These are phyloP conservation scores for Glyphotaelius pellucidus DNA, from an alignment of 2,888 invertebrate genomes.

Conservation along the genomic window DNA sequence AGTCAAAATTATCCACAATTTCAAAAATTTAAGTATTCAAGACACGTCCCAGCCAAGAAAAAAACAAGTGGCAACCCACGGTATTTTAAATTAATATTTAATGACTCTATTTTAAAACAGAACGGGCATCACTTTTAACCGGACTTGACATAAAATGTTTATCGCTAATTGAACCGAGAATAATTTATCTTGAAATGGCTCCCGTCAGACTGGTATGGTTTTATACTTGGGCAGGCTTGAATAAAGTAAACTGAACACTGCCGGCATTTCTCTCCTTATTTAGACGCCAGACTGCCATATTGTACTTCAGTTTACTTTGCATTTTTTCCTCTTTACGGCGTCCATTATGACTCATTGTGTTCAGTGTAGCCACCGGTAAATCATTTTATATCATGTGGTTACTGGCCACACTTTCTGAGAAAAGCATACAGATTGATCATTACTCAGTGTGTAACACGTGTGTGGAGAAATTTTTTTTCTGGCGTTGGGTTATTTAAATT, in stretches of 20 bases:
- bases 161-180: background rate
- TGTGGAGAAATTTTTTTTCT: background rate
- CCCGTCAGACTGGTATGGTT: background rate
- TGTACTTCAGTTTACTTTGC: background rate
- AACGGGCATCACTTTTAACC: background rate
- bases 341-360: background rate
- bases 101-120: background rate
- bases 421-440: background rate
- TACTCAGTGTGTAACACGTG: background rate
- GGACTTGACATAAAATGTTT: background rate
- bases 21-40: background rate
- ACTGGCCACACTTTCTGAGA: background rate
- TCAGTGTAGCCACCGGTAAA: background rate
- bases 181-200: background rate
- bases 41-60: background rate
- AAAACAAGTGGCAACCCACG: background rate
- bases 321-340: constrained; percentile 31
- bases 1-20: too few relatives aligned
- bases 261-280: constrained; percentile 34
- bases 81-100: background rate
- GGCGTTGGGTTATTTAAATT: background rate
- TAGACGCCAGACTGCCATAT: constrained; percentile 20
- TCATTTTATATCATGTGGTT: background rate
- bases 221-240: constrained; percentile 4
- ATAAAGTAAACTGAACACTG: constrained; percentile 5